A percentile compares a stretch with the other conserved stretches of the same genome.
phyloP scores from a whole-genome alignment of 2,888 invertebrate species.

The Phlogophora meticulosa region DNA sequence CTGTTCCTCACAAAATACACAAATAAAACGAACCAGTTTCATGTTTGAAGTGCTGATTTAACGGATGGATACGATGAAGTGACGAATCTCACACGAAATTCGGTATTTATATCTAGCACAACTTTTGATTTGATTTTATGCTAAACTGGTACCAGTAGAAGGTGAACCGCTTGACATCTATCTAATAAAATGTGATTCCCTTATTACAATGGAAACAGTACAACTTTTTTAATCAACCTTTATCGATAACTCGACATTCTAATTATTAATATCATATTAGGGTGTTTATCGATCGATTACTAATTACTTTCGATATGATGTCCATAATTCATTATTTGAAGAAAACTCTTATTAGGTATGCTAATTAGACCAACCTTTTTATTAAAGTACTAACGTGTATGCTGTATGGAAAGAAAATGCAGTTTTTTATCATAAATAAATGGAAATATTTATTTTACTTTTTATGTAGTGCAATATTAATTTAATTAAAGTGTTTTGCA shows the following conservation, averaged over 20 bases:
- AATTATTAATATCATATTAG: conserved; percentile 6
- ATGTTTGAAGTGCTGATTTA: conserved; percentile 69
- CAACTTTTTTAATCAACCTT: conserved; percentile 41
- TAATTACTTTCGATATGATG: not conserved
- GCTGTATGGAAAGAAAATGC: not conserved
- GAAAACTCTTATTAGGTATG: too few species aligned
- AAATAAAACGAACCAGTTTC: conserved; percentile 76
- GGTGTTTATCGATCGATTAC: conserved; percentile 11
- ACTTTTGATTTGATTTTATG: conserved; percentile 61
- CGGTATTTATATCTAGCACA: conserved; percentile 72
- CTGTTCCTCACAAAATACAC: conserved; percentile 56
- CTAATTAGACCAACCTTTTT: too few species aligned
- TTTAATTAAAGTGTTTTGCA: conserved; percentile 19
- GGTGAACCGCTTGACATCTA: conserved; percentile 74
- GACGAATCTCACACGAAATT: conserved; percentile 64
- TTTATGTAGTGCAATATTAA: conserved; percentile 15
- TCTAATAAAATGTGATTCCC: conserved; percentile 51
- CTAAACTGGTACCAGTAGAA: conserved; percentile 68
- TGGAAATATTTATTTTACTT: too few species aligned
- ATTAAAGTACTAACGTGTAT: too few species aligned
- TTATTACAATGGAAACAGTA: conserved; percentile 46
- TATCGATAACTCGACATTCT: conserved; percentile 25
- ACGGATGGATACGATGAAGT: conserved; percentile 67
- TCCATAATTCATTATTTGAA: too few species aligned
- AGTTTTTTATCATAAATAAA: not conserved